Percentiles rank a stretch among this genome's conserved stretches.
phyloP scores from a whole-genome alignment of 1,140 invertebrate genomes.

The Sarcophaga bullata region DNA sequence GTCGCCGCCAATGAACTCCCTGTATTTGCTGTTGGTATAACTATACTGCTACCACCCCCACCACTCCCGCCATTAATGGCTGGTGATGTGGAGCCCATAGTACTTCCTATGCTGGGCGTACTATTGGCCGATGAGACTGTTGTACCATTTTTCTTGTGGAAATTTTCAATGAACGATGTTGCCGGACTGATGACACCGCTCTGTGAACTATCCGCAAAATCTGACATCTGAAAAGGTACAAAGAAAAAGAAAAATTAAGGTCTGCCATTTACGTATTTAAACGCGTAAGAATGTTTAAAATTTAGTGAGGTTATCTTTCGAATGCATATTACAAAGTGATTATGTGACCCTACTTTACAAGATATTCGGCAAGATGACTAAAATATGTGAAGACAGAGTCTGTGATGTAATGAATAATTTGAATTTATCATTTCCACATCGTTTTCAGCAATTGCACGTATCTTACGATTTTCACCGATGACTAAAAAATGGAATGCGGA shows the following conservation, averaged over 20 bases:
- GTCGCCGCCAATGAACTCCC: conserved; percentile 35
- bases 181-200: conserved; percentile 61
- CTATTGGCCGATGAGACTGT: conserved; percentile 34
- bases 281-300: no score
- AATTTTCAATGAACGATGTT: conserved; percentile 62
- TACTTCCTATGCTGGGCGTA: conserved; percentile 11
- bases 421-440: no score
- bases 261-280: no score
- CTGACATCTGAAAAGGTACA: conserved; percentile 58
- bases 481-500: no score
- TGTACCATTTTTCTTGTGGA: conserved; percentile 61
- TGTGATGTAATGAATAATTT: no score
- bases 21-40: conserved; percentile 30
- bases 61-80: conserved; percentile 49
- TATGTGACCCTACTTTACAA: no score
- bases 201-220: conserved; percentile 64
- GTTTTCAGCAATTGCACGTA: no score
- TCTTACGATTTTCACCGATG: no score
- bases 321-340: no score
- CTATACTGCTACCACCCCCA: conserved; percentile 20
- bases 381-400: no score
- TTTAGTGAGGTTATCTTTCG: no score
- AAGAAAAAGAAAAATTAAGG: background rate
- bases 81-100: conserved; percentile 43
- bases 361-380: no score